Base-by-base conservation (phyloP, 1,140 invertebrate genomes). In the Yoshiicerus persimilis region DNA sequence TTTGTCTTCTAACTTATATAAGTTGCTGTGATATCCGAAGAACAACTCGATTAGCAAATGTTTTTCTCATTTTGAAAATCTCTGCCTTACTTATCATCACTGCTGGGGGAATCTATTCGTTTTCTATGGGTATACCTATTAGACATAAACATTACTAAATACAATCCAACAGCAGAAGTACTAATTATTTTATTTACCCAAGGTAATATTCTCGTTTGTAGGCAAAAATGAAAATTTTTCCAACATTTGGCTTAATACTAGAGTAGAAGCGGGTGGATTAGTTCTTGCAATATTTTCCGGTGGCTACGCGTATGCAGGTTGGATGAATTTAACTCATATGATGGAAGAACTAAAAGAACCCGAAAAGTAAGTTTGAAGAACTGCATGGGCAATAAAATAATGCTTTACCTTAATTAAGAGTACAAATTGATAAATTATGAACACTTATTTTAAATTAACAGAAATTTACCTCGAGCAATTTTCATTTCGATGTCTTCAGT, bases 241-340 rank as follows among this genome's bases (percentile, higher is more conserved):
- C 9, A 93, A 95, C 91, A 94, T 96, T 1, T 99, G 98, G 93
- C 94, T 95, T 84, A 95, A 95, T 39, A 97, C 97, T 0, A 95
- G 95, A 56, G 95, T 94, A 0, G 95, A 96, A 92, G 95, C 97
- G 4, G 96, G 96, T 66, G 95, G 96, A 92, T 95, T 98, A 91
- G 96, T 97, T 0, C 94, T 98, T 47, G 97, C 97, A 1, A 96
- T 99, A 92, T 99, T 99, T 93, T 97, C 97, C 0, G 98, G 98
- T 89, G 96, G 99, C 91, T 99, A 98, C 93, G 98, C 98, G 0
- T 99, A 98, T 92, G 97, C 97, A 87, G 98, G 98, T 89, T 88
- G 91, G 95, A 96, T 96, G 92, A 96, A 96, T 91, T 93, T 97
- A 47, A 97, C 97, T 92, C 97, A 96, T 91, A 96, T 98, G 66